Evolutionary conservation across 2,113 vertebrate species (phyloP), one percentile per base, ranked within the genome.

Genomic region (Phainopepla nitens): DNA sequence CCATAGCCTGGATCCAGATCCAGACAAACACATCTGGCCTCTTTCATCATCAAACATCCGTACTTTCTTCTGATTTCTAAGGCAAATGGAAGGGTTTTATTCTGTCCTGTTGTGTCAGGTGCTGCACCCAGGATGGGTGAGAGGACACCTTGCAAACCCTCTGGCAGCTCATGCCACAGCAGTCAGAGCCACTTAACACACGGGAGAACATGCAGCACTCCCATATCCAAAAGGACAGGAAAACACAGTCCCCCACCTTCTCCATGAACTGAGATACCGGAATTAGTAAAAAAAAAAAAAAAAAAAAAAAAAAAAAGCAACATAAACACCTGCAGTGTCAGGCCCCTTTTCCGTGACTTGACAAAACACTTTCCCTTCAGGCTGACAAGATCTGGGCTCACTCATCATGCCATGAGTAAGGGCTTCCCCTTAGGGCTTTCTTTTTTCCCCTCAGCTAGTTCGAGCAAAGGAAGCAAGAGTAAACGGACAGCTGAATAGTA

Each of bases 11-110:
- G 25, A 92, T 61, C 36, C 71, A 61, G 41, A 79, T 36, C 31
- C 53, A 72, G n/a, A 41, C 0, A 0, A 93, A 58, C 11, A 9
- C 10, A 42, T 41, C 16, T 3, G 0, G 20, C 31, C 23, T 75
- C 72, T 22, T 71, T 28, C 54, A 53, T 21, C 39, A 57, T 7
- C 53, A 69, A 93, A 54, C 33, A 54, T 36, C 3, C 0, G 0
- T 27, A 66, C 62, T 65, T 93, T 65, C 68, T 70, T 49, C 53
- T 11, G 23, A 47, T 28, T 90, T 69, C 45, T 57, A 73, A 62
- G 25, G n/a, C 35, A 1, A 57, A 6, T 5, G 10, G 53, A 75
- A 85, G 36, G 25, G 23, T 36, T 78, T 85, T 27, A 10, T 47
- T 51, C 79, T 29, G 19, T 7, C 31, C 49, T 41, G 21, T 28